These are phyloP conservation scores for Heteropelma amictum DNA, from an alignment of 2,888 invertebrate genomes.

Conservation along the genomic window DNA sequence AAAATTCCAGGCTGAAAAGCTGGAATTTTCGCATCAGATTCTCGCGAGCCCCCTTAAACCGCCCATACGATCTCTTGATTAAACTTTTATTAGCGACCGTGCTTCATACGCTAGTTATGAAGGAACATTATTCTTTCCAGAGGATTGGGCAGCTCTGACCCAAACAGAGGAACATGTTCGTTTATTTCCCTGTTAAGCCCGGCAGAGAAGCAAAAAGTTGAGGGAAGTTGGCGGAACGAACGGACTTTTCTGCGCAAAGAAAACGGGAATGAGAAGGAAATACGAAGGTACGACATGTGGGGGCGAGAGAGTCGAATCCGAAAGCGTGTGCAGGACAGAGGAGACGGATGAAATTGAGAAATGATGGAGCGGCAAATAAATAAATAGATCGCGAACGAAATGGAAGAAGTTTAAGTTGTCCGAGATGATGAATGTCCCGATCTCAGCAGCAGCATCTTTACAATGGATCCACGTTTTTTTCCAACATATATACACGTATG, in stretches of 20 bases:
- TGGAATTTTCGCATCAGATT: too few relatives aligned
- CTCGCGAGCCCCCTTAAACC: too few relatives aligned
- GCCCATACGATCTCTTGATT: not conserved
- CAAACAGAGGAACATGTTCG: not conserved
- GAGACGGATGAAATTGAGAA: slow-evolving; percentile 49
- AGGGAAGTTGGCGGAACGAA: slow-evolving; percentile 40
- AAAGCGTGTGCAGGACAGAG: slow-evolving; percentile 43
- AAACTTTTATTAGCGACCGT: not conserved
- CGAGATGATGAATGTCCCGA: slow-evolving; percentile 49
- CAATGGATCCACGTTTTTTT: not conserved
- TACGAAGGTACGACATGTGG: too few relatives aligned
- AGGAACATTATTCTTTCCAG: slow-evolving; percentile 1
- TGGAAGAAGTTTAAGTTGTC: slow-evolving; percentile 52
- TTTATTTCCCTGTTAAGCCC: slow-evolving; percentile 34
- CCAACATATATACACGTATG: not conserved
- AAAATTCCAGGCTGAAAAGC: too few relatives aligned
- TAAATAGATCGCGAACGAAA: slow-evolving; percentile 41
- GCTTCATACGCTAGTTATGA: not conserved
- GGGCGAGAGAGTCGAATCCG: not conserved
- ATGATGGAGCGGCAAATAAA: slow-evolving; percentile 54
- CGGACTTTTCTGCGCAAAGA: slow-evolving; percentile 41
- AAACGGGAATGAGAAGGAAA: slow-evolving; percentile 28
- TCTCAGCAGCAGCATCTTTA: too few relatives aligned
- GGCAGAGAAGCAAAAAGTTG: slow-evolving; percentile 22
- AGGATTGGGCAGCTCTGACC: not conserved